Percentiles rank a stretch among this genome's conserved stretches.
Evolutionary conservation across 1,140 invertebrate species (phyloP).

Genomic region (Nasonia giraulti): DNA sequence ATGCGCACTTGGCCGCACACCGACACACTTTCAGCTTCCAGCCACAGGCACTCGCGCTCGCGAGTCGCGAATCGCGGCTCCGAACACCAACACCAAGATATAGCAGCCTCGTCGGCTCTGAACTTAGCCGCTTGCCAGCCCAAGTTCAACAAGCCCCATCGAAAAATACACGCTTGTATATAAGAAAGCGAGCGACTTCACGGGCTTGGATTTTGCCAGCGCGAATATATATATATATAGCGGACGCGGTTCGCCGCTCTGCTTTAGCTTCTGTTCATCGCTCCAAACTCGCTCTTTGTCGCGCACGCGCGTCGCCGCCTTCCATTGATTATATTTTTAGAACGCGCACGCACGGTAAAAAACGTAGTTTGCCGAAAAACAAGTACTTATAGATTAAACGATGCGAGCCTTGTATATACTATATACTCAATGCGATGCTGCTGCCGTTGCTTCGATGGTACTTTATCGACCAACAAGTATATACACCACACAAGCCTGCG

Average conservation of each 20-base stretch:
- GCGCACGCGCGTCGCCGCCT: neutral
- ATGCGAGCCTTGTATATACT: no score
- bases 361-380: neutral
- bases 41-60: no score
- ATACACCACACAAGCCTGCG: neutral
- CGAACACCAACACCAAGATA: neutral
- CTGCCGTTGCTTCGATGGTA: neutral
- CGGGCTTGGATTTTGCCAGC: neutral
- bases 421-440: no score
- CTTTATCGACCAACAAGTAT: neutral
- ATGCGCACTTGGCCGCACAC: neutral
- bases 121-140: neutral
- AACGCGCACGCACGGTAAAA: neutral
- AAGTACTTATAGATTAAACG: neutral
- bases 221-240: neutral
- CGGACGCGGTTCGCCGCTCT: no score
- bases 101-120: constrained; percentile 2
- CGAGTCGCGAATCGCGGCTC: neutral
- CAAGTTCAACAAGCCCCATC: neutral
- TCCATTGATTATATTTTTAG: neutral
- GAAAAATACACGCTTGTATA: neutral
- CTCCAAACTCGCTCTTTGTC: neutral
- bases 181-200: constrained; percentile 1
- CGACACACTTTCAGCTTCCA: neutral
- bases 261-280: no score